These are phyloP conservation scores for Babylonia areolata DNA, from an alignment of 1,140 invertebrate species.

Conservation along the genomic window DNA sequence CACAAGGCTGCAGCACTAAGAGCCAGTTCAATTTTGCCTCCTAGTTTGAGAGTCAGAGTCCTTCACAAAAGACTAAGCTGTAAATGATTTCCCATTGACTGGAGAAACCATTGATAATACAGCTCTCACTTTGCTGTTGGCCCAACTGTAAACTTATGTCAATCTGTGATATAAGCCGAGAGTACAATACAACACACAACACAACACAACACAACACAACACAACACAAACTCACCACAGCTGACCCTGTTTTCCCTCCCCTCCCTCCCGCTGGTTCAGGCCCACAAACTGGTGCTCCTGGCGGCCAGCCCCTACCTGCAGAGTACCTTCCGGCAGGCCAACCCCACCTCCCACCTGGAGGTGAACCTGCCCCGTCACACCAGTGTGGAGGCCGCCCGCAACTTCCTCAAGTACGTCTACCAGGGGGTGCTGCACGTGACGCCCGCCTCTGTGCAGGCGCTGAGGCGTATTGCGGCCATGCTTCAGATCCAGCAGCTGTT, in stretches of 20 bases:
- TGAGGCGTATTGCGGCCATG: constrained; percentile 49
- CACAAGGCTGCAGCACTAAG: too few species aligned
- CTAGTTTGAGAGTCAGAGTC: too few species aligned
- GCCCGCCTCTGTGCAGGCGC: constrained; percentile 39
- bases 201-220: too few species aligned
- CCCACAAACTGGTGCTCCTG: constrained; percentile 62
- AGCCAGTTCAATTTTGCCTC: too few species aligned
- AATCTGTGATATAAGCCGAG: too few species aligned
- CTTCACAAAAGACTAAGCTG: too few species aligned
- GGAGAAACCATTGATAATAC: too few species aligned
- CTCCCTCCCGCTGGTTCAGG: constrained; percentile 37
- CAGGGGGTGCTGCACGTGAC: constrained; percentile 41
- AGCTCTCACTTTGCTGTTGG: too few species aligned
- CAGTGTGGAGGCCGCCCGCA: constrained; percentile 42
- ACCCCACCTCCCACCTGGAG: constrained; percentile 47
- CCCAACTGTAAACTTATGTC: too few species aligned
- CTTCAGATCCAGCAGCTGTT: constrained; percentile 48
- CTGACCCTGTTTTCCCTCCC: neutral
- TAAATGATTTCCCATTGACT: too few species aligned
- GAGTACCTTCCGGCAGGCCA: constrained; percentile 49
- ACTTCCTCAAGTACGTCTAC: constrained; percentile 51
- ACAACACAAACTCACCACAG: too few species aligned
- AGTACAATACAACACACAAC: too few species aligned
- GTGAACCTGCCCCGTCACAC: constrained; percentile 48
- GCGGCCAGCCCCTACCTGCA: constrained; percentile 60